Evolutionary conservation across 2,113 vertebrate genomes (phyloP), one percentile per base, ranked within the genome.

Genomic region (Corydoras sp.): DNA sequence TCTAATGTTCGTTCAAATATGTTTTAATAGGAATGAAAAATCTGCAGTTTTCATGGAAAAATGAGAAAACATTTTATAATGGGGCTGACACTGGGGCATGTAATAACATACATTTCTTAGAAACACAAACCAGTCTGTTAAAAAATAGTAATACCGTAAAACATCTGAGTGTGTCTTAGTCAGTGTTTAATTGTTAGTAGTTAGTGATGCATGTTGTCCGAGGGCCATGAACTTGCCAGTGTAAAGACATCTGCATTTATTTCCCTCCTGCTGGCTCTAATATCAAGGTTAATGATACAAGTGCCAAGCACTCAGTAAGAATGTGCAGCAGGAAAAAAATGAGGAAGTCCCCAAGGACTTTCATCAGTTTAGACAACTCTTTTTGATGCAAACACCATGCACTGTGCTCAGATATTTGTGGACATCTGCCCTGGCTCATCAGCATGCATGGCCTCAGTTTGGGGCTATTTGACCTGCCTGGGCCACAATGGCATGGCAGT

Each of bases 381-480:
- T 64, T 65, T 73, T 76, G 71, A 70, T 67, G 49, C 78, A 80
- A 81, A 82, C 76, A 76, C 62, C 75, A 79, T 72, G 69, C 76
- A 74, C 72, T 74, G 72, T 30, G 58, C 73, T 78, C 48, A 78
- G 71, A 80, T 81, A 80, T 85, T 72, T 61, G 77, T 80, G 80
- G 82, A 84, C 84, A 85, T 84, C 84, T 85, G 84, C 77, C 81
- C 76, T 29, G 60, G 62, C 83, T 84, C 85, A 86, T 88, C 84
- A 83, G 67, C 81, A 86, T 86, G 84, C 85, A 85, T 77, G 78
- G 75, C 80, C 77, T 81, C 76, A 81, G 81, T 80, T 81, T 77
- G 67, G 76, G 74, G 79, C 69, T 82, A 79, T 77, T 76, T 82
- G 85, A 84, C 79, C 85, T 81, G 82, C 59, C 61, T 63, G 18